Evolutionary conservation across 2,888 invertebrate genomes (phyloP), one percentile per base, ranked within the genome.

Genomic region (Drosophila vallismaia): DNA sequence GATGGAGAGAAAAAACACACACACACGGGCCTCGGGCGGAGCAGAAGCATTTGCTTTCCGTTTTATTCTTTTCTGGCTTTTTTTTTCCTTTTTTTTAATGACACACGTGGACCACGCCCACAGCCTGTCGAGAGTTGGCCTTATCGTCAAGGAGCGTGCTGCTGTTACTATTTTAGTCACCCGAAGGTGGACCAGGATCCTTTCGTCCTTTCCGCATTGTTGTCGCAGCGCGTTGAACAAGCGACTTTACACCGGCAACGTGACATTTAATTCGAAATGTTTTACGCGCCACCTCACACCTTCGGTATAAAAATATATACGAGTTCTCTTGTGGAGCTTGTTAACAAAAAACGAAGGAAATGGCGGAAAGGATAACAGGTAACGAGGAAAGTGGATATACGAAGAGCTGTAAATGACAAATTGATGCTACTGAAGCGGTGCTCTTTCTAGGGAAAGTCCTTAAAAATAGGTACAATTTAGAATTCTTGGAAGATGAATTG

Each of bases 231-330:
- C 50, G 77, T 75, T 79, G 83, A 83, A 83, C 78, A 83, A 78
- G 78, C 77, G 59, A 76, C 56, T 77, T 77, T 74, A 68, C 80
- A 68, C 80, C 67, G 74, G 66, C 80, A 83, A 83, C 78, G 78
- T 79, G 78, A 79, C 78, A 79, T 79, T 79, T 79, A 82, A 82
- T 82, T 82, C 79, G 82, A 77, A 77, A 68, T 77, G 77, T 70
- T 31, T 57, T 72, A 56, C 50, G 42, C 52, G 62, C 40, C 14
- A 26, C 40, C 48, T 42, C 36, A 40, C 28, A n/a, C 46, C 44
- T 8, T 12, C 38, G 8, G 38, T 26, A 12, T 6, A 9, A 9
- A 33, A 10, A 33, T 10, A 36, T 12, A 36, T 33, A 33, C 12
- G 8, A 26, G 14, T 50, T 24, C 56, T 56, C 51, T 12, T 28